Evolutionary conservation across 2,797 vertebrate species (phyloP), one percentile per base, ranked within the genome.

Genomic region (Pogoniulus pusillus): DNA sequence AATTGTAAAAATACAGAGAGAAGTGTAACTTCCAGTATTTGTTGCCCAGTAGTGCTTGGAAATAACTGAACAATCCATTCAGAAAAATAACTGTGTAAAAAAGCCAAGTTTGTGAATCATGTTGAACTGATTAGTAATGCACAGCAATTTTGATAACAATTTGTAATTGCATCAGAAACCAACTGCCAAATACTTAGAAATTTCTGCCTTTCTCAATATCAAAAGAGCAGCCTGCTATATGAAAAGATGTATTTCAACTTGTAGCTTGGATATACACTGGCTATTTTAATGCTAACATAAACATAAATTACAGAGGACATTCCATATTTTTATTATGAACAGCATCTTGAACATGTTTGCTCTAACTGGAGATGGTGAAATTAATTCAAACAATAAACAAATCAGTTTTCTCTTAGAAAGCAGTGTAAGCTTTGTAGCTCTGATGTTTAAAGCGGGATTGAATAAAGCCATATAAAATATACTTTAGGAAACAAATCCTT

Each of bases 371-470:
- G 71, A 74, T 39, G n/a, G 35, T 68, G 69, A 91, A 91, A 93
- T 86, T 35, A 88, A 89, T 89, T 93, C 62, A 79, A 89, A 84
- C 34, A 92, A 68, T 86, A 95, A 89, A 89, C 22, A 91, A 91
- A 90, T 77, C 68, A 39, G 5, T 34, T 74, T 88, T 82, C 54
- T 81, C 16, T 73, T 68, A 81, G 54, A 81, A 89, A 82, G 35
- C 57, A 64, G 57, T 62, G 82, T n/a, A 37, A 87, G 27, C 45
- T 66, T 86, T 68, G 47, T 7, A 10, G 37, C 13, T 93, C 60
- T 51, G 37, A 71, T 16, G 41, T 90, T 89, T 91, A 64, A 89
- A 93, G 87, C 58, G 51, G 34, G 35, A 84, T 26, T 55, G 54
- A 82, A 68, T 84, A 43, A 90, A 91, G 32, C 22, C 4, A 19